Conservation (phyloP, 2,113 vertebrate genomes). For the Ahaetulla prasina region DNA sequence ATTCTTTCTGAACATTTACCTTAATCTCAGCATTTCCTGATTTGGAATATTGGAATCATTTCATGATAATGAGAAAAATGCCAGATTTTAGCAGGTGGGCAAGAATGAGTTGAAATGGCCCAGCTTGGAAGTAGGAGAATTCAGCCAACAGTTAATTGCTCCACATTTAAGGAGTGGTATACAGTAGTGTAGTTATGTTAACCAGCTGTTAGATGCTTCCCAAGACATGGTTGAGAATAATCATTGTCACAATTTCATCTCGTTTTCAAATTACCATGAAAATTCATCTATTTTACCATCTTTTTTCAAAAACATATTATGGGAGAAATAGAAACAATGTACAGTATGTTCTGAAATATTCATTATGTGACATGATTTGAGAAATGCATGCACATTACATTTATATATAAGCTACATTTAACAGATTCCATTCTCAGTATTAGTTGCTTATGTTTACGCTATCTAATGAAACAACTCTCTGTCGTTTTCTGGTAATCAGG, state of each 20-base stretch:
- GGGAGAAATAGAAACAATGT: constrained; percentile 6
- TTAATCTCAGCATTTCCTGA: constrained; percentile 32
- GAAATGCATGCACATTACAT: neutral
- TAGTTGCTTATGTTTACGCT: neutral
- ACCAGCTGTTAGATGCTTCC: constrained; percentile 61
- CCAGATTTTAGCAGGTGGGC: constrained; percentile 48
- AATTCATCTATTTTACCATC: constrained; percentile 2
- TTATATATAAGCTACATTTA: neutral
- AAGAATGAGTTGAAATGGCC: constrained; percentile 49
- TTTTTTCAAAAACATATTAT: constrained; percentile 5
- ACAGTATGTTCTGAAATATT: neutral
- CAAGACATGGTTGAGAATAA: constrained; percentile 49
- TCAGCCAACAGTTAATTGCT: constrained; percentile 69
- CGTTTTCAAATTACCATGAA: constrained; percentile 31
- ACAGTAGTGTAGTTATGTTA: constrained; percentile 49
- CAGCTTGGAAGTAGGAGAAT: constrained; percentile 50
- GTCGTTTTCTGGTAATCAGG: neutral
- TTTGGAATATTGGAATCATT: constrained; percentile 33
- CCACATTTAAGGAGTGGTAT: constrained; percentile 58
- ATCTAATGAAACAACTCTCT: neutral
- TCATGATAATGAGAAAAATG: constrained; percentile 56
- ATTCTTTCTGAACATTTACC: constrained; percentile 31
- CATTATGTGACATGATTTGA: neutral
- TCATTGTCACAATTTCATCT: constrained; percentile 34
- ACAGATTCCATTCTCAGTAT: neutral